phyloP scores from a whole-genome alignment of 1,140 invertebrate species.

The Drosophila pseudoobscura region DNA sequence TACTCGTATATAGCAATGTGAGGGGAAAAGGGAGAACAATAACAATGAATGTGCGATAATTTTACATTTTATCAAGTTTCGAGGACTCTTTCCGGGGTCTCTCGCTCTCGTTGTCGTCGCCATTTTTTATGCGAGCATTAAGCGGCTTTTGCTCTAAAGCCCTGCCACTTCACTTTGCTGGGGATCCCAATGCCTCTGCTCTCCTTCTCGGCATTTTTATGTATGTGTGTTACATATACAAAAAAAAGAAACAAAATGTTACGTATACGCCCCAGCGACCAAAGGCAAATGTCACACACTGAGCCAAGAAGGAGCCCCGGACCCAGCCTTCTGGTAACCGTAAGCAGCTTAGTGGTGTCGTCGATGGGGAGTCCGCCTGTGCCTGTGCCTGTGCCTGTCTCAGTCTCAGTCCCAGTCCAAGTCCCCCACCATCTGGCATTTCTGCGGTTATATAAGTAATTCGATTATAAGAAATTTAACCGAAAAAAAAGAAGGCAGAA shows the following conservation, averaged over 20 bases:
- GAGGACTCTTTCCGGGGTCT: slow-evolving; percentile 24
- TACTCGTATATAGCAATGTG: slow-evolving; percentile 12
- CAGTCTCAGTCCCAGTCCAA: not conserved
- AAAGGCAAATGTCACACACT: slow-evolving; percentile 75
- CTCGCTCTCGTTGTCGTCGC: slow-evolving; percentile 61
- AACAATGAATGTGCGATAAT: slow-evolving; percentile 82
- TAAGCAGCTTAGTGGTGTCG: slow-evolving; percentile 75
- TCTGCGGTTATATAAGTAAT: slow-evolving; percentile 73
- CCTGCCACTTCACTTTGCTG: slow-evolving; percentile 66
- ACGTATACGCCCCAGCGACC: slow-evolving; percentile 61
- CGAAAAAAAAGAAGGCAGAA: slow-evolving; percentile 4
- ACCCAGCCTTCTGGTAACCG: slow-evolving; percentile 48
- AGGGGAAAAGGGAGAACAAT: slow-evolving; percentile 61
- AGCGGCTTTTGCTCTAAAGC: slow-evolving; percentile 76
- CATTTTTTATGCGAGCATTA: slow-evolving; percentile 80
- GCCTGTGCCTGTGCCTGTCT: slow-evolving; percentile 1
- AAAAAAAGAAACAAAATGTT: slow-evolving; percentile 73
- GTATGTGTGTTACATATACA: slow-evolving; percentile 30
- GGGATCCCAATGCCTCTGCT: not conserved
- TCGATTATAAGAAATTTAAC: slow-evolving; percentile 66
- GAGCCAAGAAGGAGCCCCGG: slow-evolving; percentile 16
- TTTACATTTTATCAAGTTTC: slow-evolving; percentile 81
- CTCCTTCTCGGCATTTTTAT: slow-evolving; percentile 8
- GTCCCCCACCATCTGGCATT: slow-evolving; percentile 19
- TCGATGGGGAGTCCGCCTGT: slow-evolving; percentile 35